Evolutionary conservation across 2,797 vertebrate species (phyloP), one percentile per base, ranked within the genome.

Genomic region (Centroberyx gerrardi): DNA sequence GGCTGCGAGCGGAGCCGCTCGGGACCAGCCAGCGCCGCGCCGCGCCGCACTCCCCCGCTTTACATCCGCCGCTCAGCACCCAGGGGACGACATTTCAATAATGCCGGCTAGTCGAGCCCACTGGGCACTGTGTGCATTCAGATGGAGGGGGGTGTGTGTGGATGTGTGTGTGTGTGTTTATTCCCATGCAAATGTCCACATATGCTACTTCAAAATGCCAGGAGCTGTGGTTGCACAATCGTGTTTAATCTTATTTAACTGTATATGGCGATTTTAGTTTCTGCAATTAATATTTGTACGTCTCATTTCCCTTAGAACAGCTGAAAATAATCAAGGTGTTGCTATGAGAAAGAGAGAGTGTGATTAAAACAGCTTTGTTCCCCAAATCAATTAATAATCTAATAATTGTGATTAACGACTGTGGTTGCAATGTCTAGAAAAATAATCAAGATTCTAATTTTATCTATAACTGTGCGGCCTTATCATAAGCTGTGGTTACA

Each of bases 1-100:
- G 74, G 67, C 64, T 83, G 59, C 56, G n/a, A 29, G 68, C 70
- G 14, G 66, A 73, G 73, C 77, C 71, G 6, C 80, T 1, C 8
- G 73, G 68, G 78, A 86, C 42, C 5, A 51, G 52, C 22, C 31
- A 14, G 48, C 22, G 5, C 48, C n/a, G n/a, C 33, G 28, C 27
- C 14, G 69, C 10, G 13, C 52, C 49, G 31, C 14, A 28, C 55
- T 48, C 8, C 29, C 8, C 29, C 9, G 49, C 46, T 36, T 66
- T 64, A 46, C 60, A 74, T 60, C 27, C 38, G 18, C 29, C 55
- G 73, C 68, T 28, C 48, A 12, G 36, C 17, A 76, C 83, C 73
- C 77, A 55, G 29, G 63, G 67, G 81, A 84, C 40, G 8, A 13
- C 40, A 55, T 81, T 84, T 82, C 63, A 84, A 82, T 83, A 78